Base-by-base conservation (phyloP, 2,888 invertebrate species). In the Spisula subtruncata region DNA sequence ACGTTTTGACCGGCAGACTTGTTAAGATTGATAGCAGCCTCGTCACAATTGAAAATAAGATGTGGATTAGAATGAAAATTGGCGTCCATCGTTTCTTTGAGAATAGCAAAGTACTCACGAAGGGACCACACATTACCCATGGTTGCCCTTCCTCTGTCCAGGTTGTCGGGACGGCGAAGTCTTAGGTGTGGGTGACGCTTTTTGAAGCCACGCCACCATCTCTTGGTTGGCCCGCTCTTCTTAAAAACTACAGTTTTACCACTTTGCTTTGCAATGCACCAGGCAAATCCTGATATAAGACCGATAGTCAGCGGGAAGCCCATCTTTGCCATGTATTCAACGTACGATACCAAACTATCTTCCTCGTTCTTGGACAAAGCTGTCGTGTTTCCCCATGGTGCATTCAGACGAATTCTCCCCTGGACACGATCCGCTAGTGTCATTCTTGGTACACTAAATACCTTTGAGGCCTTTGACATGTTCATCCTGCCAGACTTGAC, bases 201-300 rank as follows among this genome's bases (percentile, higher is more conserved):
- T 35, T 89, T 85, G 35, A 91, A 89, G 0, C 89, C 86, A 54
- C 71, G 41, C 85, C 89, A 89, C 85, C 84, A 89, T 80, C 87
- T 85, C n/a, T 56, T 82, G 20, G 86, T 84, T 12, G 89, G 90
- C 5, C 88, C 83, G 1, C 12, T 75, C 29, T 89, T 71, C 32
- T 20, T 54, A 41, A 90, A 90, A 18, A 81, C 71, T 14, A 41
- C 41, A 2, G 14, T 35, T 60, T 87, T 82, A 16, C 81, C 51
- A n/a, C 56, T 60, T 71, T 91, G 75, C n/a, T 89, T 87, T 0
- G 91, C 91, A 1, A 91, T 91, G 41, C 89, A 91, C 91, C 89
- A 91, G 1, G 89, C 91, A 66, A 89, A 86, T 6, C 89, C 91
- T 32, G 32, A 20, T 18, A 87, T 41, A n/a, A 89, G 60, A 35